Conservation (phyloP, 2,888 invertebrate genomes). For the Torymus tubicola region DNA sequence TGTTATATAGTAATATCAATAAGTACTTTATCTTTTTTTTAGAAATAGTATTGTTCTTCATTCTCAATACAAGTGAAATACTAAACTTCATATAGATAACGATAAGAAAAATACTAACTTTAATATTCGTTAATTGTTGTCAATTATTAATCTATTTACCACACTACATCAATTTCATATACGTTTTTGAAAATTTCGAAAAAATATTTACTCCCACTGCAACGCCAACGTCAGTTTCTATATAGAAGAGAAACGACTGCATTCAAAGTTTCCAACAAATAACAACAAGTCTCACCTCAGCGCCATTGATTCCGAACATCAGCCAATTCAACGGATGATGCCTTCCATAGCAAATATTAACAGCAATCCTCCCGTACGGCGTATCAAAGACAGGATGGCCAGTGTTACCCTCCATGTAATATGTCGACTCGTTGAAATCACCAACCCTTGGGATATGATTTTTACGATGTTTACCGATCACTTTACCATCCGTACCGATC, state of each 20-base stretch:
- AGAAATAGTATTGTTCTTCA: too few relatives aligned
- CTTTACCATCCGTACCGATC: slow-evolving; percentile 89
- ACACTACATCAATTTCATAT: too few relatives aligned
- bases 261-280: too few relatives aligned
- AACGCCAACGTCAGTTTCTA: too few relatives aligned
- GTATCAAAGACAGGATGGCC: slow-evolving; percentile 96
- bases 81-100: too few relatives aligned
- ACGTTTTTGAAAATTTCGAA: too few relatives aligned
- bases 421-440: slow-evolving; percentile 94
- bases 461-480: slow-evolving; percentile 96
- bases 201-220: too few relatives aligned
- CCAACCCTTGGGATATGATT: slow-evolving; percentile 98
- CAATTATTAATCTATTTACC: too few relatives aligned
- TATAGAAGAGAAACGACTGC: too few relatives aligned
- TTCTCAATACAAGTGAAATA: too few relatives aligned
- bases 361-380: slow-evolving; percentile 89
- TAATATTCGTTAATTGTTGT: background rate
- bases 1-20: too few relatives aligned
- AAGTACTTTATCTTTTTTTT: too few relatives aligned
- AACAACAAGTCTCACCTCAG: slow-evolving; percentile 79
- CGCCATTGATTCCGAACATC: slow-evolving; percentile 97
- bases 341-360: slow-evolving; percentile 98
- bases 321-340: slow-evolving; percentile 99
- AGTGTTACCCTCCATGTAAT: slow-evolving; percentile 94
- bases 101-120: background rate